A percentile compares a stretch with the other conserved stretches of the same genome.
Evolutionary conservation across 1,140 invertebrate species (phyloP).

Genomic region (Drosophila nigrodunni): DNA sequence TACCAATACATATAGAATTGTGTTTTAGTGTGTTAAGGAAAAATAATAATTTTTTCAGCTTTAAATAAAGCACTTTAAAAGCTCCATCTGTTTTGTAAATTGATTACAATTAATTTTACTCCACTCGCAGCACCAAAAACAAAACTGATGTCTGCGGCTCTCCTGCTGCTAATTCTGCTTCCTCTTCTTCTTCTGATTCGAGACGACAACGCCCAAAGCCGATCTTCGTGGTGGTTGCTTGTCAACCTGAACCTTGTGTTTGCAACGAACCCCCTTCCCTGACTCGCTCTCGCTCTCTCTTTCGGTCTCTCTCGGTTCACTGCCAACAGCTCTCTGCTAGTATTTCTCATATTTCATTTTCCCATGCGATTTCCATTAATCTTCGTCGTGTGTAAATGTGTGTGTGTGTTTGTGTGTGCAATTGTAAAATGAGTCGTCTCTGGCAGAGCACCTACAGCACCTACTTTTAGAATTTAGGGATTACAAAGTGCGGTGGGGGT

Average conservation of each 20-base stretch:
- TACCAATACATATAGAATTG: too few relatives aligned
- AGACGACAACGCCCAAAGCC: slow-evolving; percentile 31
- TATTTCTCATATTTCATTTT: slow-evolving; percentile 72
- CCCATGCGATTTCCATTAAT: slow-evolving; percentile 75
- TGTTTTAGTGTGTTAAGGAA: too few relatives aligned
- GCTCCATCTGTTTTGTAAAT: too few relatives aligned
- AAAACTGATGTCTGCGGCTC: neutral
- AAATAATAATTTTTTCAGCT: too few relatives aligned
- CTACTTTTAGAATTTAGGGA: slow-evolving; percentile 62
- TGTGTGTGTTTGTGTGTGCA: slow-evolving; percentile 12
- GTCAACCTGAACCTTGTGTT: slow-evolving; percentile 28
- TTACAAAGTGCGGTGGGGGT: slow-evolving; percentile 22
- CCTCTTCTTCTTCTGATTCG: neutral
- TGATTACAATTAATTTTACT: neutral
- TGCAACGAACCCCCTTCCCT: neutral
- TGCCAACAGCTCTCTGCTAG: slow-evolving; percentile 26
- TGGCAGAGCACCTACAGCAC: slow-evolving; percentile 43
- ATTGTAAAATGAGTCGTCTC: slow-evolving; percentile 43
- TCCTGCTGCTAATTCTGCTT: neutral
- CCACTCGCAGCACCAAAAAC: neutral
- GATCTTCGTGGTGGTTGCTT: slow-evolving; percentile 31
- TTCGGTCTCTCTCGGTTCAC: neutral
- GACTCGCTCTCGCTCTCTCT: neutral
- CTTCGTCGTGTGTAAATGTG: slow-evolving; percentile 34
- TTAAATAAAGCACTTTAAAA: too few relatives aligned